A percentile compares a stretch with the other conserved stretches of the same genome.
Conservation (phyloP, 2,888 invertebrate species). For the Isotomurus palustris region DNA sequence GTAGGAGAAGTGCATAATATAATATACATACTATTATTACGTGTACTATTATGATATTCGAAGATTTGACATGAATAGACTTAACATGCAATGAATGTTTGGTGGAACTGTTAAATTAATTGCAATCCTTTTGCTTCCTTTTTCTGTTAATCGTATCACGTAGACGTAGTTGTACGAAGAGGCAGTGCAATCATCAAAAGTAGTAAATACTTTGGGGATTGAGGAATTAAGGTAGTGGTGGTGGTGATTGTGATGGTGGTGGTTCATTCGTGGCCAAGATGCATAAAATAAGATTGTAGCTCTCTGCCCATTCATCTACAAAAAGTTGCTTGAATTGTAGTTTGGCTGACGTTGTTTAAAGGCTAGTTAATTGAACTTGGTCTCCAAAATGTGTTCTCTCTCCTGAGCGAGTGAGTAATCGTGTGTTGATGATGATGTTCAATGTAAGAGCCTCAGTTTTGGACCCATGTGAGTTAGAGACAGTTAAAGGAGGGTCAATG, state of each 20-base stretch:
- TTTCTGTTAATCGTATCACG: background rate
- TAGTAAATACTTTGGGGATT: too few species aligned
- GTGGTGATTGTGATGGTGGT: too few species aligned
- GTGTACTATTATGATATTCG: slow-evolving; percentile 1
- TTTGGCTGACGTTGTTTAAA: background rate
- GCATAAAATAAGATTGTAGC: too few species aligned
- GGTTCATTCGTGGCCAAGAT: too few species aligned
- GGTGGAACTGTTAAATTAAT: slow-evolving; percentile 17
- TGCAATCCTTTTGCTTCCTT: background rate
- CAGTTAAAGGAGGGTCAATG: slow-evolving; percentile 31
- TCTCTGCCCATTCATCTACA: too few species aligned
- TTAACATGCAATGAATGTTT: slow-evolving; percentile 11
- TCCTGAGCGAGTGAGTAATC: slow-evolving; percentile 1
- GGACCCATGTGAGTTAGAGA: slow-evolving; percentile 25
- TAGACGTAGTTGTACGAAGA: background rate
- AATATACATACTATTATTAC: slow-evolving; percentile 11
- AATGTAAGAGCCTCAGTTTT: slow-evolving; percentile 16
- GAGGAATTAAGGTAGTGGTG: too few species aligned
- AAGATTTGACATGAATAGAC: background rate
- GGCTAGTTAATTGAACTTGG: slow-evolving; percentile 1
- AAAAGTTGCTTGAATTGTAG: too few species aligned
- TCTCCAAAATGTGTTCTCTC: background rate
- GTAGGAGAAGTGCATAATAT: too few species aligned
- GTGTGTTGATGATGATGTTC: slow-evolving; percentile 5
- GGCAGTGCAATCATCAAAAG: too few species aligned